These are phyloP conservation scores for Trichogramma pretiosum DNA, from an alignment of 1,140 invertebrate genomes.

Conservation along the genomic window DNA sequence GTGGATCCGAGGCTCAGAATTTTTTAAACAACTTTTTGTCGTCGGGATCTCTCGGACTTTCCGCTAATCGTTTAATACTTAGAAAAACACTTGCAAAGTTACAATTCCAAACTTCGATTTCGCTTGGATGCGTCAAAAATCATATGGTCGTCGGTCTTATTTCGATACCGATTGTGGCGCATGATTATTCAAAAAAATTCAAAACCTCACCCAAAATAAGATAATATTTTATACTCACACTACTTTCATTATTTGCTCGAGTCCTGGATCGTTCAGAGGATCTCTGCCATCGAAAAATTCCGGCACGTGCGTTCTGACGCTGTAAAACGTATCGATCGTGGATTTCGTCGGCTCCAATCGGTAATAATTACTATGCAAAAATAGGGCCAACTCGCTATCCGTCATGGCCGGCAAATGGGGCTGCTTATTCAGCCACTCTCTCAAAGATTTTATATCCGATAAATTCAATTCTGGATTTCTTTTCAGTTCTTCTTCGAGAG, in stretches of 20 bases:
- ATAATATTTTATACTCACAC: slow-evolving; percentile 3
- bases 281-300: slow-evolving; percentile 49
- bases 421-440: slow-evolving; percentile 51
- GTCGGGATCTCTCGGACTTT: no score
- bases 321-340: slow-evolving; percentile 53
- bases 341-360: slow-evolving; percentile 50
- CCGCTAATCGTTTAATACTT: no score
- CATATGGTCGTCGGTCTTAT: neutral
- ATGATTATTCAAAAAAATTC: no score
- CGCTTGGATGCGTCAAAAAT: no score
- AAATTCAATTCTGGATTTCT: slow-evolving; percentile 46
- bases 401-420: slow-evolving; percentile 48
- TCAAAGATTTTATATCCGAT: slow-evolving; percentile 46
- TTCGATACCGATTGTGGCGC: no score
- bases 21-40: no score
- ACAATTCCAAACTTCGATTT: no score
- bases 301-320: slow-evolving; percentile 45
- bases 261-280: slow-evolving; percentile 23
- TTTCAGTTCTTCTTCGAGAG: slow-evolving; percentile 43
- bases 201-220: no score
- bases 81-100: no score
- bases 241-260: neutral
- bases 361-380: slow-evolving; percentile 53
- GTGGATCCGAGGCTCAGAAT: no score
- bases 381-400: slow-evolving; percentile 50